These are phyloP conservation scores for Anser cygnoides DNA, from an alignment of 2,113 vertebrate genomes.

Conservation along the genomic window DNA sequence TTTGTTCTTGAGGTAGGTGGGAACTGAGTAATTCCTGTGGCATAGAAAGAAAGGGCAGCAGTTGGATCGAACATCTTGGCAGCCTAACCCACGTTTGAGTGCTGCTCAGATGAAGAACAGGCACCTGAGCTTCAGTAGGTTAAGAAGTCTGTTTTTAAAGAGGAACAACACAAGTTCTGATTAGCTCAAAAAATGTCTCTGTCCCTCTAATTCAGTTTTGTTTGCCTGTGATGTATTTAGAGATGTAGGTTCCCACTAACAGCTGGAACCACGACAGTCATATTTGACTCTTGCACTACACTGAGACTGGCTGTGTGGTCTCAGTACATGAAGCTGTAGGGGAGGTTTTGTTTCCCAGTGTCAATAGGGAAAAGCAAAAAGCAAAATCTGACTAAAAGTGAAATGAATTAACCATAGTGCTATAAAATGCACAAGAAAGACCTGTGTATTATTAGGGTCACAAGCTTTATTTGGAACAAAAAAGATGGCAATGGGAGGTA, in stretches of 20 bases:
- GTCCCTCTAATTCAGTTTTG: neutral
- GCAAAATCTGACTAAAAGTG: neutral
- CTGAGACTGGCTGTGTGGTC: neutral
- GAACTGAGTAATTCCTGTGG: neutral
- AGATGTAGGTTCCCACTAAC: neutral
- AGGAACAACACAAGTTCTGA: neutral
- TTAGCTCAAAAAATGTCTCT: neutral
- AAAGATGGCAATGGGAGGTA: neutral
- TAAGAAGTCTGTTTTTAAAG: neutral
- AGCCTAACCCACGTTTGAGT: neutral
- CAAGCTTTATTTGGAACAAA: neutral
- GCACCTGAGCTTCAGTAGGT: neutral
- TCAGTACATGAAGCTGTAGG: neutral
- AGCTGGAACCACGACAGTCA: accelerated
- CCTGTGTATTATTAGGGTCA: neutral
- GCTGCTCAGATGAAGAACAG: neutral
- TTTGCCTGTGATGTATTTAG: neutral
- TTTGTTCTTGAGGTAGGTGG: neutral
- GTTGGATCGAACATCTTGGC: neutral
- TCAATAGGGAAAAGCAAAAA: neutral
- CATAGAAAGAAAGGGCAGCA: neutral
- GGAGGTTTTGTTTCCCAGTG: neutral
- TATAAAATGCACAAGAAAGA: neutral
- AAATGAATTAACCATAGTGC: neutral
- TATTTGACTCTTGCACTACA: neutral